A percentile compares a stretch with the other conserved stretches of the same genome.
Evolutionary conservation across 2,888 invertebrate species (phyloP).

Genomic region (Lasioglossum oenotherae): DNA sequence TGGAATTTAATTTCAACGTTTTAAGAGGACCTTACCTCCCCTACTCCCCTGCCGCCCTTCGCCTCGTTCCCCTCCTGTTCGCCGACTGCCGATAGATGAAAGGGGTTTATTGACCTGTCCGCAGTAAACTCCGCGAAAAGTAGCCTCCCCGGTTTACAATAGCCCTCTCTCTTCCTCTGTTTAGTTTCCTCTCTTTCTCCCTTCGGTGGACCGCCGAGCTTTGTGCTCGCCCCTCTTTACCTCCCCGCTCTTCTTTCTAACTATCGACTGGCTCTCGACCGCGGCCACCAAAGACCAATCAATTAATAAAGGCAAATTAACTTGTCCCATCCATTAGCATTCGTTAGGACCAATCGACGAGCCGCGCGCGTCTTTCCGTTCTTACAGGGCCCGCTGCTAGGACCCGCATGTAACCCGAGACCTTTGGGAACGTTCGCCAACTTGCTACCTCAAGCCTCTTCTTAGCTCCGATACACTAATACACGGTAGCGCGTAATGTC

Average conservation of each 20-base stretch:
- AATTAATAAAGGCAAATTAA: slow-evolving; percentile 83
- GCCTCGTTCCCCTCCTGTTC: slow-evolving; percentile 29
- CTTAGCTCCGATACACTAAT: not conserved
- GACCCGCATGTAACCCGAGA: slow-evolving; percentile 77
- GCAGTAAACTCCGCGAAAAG: slow-evolving; percentile 67
- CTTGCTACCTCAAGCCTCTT: slow-evolving; percentile 22
- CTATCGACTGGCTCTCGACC: slow-evolving; percentile 19
- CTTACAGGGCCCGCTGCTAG: slow-evolving; percentile 66
- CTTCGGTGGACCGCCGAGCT: not conserved
- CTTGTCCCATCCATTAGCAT: slow-evolving; percentile 81
- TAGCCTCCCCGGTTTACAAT: slow-evolving; percentile 46
- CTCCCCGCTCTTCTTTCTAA: slow-evolving; percentile 25
- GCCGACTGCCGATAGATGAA: slow-evolving; percentile 66
- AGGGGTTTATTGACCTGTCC: slow-evolving; percentile 78
- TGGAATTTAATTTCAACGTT: slow-evolving; percentile 83
- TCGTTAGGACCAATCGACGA: slow-evolving; percentile 80
- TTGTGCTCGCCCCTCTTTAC: slow-evolving; percentile 2
- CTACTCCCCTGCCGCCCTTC: slow-evolving; percentile 35
- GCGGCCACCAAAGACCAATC: slow-evolving; percentile 75
- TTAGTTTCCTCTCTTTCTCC: not conserved
- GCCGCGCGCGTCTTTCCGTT: slow-evolving; percentile 60
- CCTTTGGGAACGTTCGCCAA: slow-evolving; percentile 74
- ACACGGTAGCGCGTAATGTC: not conserved
- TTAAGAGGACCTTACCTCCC: slow-evolving; percentile 73
- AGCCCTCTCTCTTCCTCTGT: not conserved